phyloP scores from a whole-genome alignment of 2,888 invertebrate genomes.

The Hirtodrosophila trivittata region DNA sequence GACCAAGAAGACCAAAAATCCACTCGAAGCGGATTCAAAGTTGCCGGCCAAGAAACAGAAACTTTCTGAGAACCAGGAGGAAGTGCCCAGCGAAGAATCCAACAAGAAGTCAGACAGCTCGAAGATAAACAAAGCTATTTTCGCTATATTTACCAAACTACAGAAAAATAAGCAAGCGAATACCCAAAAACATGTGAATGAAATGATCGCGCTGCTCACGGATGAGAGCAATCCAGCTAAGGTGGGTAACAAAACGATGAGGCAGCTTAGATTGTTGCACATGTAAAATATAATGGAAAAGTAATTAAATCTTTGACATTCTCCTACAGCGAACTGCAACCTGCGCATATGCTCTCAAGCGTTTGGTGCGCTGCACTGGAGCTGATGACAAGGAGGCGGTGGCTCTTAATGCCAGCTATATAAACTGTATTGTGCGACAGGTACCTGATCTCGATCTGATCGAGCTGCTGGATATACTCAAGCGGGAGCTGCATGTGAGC shows the following conservation, averaged over 20 bases:
- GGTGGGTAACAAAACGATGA: constrained; percentile 1
- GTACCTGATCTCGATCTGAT: constrained; percentile 38
- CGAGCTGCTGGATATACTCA: constrained; percentile 35
- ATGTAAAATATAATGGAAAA: neutral
- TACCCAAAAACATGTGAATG: constrained; percentile 4
- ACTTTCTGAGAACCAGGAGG: neutral
- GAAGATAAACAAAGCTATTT: constrained; percentile 22
- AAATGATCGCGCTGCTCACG: constrained; percentile 15
- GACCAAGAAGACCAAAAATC: too few species aligned
- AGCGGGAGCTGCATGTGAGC: constrained; percentile 36
- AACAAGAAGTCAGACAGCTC: neutral
- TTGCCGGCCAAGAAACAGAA: constrained; percentile 22
- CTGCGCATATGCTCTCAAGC: constrained; percentile 48
- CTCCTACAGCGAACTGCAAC: constrained; percentile 48
- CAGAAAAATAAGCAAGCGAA: neutral
- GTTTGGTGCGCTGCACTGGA: constrained; percentile 61
- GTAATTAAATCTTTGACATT: constrained; percentile 1
- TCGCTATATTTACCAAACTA: constrained; percentile 21
- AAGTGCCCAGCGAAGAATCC: neutral
- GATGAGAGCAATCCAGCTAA: neutral
- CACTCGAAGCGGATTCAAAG: neutral
- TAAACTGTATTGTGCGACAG: constrained; percentile 34
- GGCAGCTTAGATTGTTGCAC: too few species aligned
- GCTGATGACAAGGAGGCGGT: constrained; percentile 50
- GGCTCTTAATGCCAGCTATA: constrained; percentile 24